Evolutionary conservation across 2,113 vertebrate species (phyloP), one percentile per base, ranked within the genome.

Genomic region (Anoplopoma fimbria): DNA sequence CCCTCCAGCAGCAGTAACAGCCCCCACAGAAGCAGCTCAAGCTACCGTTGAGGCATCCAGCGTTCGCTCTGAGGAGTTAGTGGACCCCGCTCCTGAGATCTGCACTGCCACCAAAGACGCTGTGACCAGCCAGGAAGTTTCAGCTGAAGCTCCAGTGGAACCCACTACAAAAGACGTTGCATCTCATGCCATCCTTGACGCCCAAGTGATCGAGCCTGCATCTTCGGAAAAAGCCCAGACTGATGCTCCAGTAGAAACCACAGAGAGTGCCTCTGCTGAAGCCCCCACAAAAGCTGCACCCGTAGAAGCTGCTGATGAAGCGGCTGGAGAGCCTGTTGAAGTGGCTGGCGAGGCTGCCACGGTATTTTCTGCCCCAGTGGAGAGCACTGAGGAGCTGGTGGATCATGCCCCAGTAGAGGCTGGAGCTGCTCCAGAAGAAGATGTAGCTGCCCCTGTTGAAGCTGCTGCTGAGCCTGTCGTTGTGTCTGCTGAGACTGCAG

Each of bases 371-470:
- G 33, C 75, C 36, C 2, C 62, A n/a, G 58, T 64, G 34, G 67
- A 79, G 60, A 87, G 79, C 51, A 8, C 60, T 0, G 62, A 81
- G 51, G 88, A 91, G 84, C 89, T 86, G 69, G 67, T 79, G 73
- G 92, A 93, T 34, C 2, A 64, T 31, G 84, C 80, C 34, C 72
- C 87, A n/a, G 77, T 81, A 7, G 2, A 77, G 21, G 77, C 65
- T 58, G 91, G 82, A 62, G 79, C 88, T 72, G 81, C 77, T 51
- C 27, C 49, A 19, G 12, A 13, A 34, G 55, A 63, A 45, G 36
- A 29, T 58, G 42, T n/a, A 51, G 65, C 72, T 29, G 47, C 29
- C 17, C 0, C 71, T 8, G 6, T 29, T 58, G 42, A 29, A 51
- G 65, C 72, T 29, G 47, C 29, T 21, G 0, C 71, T 8, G 6